Percentiles rank a stretch among this genome's conserved stretches.
Conservation (phyloP, 2,888 invertebrate species). For the Eilema depressum region DNA sequence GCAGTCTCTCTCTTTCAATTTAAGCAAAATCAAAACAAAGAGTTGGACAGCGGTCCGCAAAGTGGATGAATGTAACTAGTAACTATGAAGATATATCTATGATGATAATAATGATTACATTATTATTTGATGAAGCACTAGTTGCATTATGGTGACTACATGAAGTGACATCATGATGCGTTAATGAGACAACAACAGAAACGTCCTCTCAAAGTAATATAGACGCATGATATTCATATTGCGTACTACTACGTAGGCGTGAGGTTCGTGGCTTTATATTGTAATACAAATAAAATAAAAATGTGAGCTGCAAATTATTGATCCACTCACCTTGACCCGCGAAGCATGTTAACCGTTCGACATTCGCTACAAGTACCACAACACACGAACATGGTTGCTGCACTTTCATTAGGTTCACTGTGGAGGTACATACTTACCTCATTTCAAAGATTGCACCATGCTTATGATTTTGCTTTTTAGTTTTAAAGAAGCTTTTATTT, state of each 20-base stretch:
- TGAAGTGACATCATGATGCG: not conserved
- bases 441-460: not conserved
- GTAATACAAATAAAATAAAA: constrained; percentile 14
- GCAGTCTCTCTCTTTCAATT: too few relatives aligned
- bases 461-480: not conserved
- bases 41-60: too few relatives aligned
- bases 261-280: not conserved
- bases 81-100: too few relatives aligned
- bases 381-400: constrained; percentile 13
- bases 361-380: constrained; percentile 19
- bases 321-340: constrained; percentile 44
- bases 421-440: not conserved
- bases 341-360: constrained; percentile 36
- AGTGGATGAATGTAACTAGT: too few relatives aligned
- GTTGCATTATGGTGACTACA: not conserved
- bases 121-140: not conserved
- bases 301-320: constrained; percentile 29
- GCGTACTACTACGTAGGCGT: not conserved
- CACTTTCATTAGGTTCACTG: constrained; percentile 15
- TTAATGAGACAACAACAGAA: not conserved
- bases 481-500: not conserved
- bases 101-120: not conserved
- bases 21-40: too few relatives aligned
- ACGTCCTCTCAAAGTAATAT: not conserved
- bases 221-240: not conserved